Evolutionary conservation across 1,140 invertebrate species (phyloP).

Genomic region (Ceratosolen fusciceps): DNA sequence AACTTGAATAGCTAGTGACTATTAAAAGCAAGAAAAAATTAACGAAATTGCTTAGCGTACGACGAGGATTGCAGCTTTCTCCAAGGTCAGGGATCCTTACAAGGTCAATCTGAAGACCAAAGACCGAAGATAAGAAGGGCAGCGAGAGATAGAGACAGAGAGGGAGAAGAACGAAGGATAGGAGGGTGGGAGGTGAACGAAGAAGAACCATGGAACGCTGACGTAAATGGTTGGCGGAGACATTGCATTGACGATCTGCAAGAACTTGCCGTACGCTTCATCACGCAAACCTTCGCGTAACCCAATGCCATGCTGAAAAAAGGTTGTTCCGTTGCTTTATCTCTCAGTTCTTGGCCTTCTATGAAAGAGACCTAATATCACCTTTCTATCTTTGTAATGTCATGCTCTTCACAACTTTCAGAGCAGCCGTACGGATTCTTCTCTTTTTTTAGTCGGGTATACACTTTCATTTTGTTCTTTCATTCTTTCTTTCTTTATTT

Average conservation of each 20-base stretch:
- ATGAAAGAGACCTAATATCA: not conserved
- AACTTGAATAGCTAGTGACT: not conserved
- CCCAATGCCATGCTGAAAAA: conserved; percentile 43
- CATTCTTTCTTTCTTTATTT: not conserved
- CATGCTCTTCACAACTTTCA: not conserved
- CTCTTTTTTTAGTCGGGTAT: no score
- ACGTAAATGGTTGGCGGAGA: not conserved
- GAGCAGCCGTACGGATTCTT: not conserved
- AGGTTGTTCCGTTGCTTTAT: conserved; percentile 9
- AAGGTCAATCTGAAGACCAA: conserved; percentile 11
- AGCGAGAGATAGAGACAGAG: not conserved
- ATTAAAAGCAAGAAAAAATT: not conserved
- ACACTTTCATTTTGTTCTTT: no score
- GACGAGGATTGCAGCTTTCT: not conserved
- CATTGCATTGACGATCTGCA: not conserved
- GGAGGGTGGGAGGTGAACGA: conserved; percentile 15
- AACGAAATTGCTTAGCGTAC: not conserved
- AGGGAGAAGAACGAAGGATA: not conserved
- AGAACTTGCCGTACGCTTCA: not conserved
- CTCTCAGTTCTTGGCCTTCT: not conserved
- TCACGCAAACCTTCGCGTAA: conserved; percentile 45
- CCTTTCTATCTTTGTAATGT: not conserved
- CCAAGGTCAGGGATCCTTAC: conserved; percentile 6
- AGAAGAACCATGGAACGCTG: not conserved
- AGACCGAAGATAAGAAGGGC: not conserved